Conservation (phyloP, 2,888 invertebrate genomes). For the Ectemnius lituratus region DNA sequence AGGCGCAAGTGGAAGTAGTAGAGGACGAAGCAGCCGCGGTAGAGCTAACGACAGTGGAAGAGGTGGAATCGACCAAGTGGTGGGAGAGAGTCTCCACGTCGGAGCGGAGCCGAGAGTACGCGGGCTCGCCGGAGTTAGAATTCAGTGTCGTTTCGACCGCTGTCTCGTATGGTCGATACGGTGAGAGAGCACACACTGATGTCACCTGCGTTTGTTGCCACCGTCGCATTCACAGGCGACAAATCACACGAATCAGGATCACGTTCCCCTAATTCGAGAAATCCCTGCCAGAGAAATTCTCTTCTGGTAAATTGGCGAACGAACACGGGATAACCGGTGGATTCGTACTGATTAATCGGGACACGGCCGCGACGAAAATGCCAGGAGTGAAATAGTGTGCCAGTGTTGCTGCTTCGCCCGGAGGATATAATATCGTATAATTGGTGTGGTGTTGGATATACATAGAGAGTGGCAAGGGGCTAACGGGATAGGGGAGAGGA, state of each 20-base stretch:
- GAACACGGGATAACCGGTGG: conserved; percentile 51
- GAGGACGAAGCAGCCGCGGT: conserved; percentile 17
- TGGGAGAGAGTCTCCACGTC: conserved; percentile 15
- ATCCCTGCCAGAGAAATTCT: no score
- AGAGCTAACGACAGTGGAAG: conserved; percentile 40
- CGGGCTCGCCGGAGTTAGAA: conserved; percentile 65
- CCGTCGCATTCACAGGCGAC: not conserved
- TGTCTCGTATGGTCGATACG: conserved; percentile 64
- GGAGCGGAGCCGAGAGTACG: conserved; percentile 58
- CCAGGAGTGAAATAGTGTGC: conserved; percentile 41
- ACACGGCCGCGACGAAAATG: conserved; percentile 8
- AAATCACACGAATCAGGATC: not conserved
- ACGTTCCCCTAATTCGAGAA: not conserved
- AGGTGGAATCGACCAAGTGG: not conserved
- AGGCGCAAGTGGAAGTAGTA: conserved; percentile 31
- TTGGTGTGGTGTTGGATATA: conserved; percentile 1
- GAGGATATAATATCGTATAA: not conserved
- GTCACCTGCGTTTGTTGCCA: conserved; percentile 21
- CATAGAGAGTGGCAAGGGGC: conserved; percentile 42
- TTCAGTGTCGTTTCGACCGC: conserved; percentile 75
- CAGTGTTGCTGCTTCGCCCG: conserved; percentile 4
- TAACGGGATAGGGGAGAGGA: not conserved
- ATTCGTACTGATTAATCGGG: not conserved
- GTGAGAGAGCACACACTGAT: conserved; percentile 4
- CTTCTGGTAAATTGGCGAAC: not conserved